Conservation (phyloP, 2,113 vertebrate genomes). For the Columba janthina region DNA sequence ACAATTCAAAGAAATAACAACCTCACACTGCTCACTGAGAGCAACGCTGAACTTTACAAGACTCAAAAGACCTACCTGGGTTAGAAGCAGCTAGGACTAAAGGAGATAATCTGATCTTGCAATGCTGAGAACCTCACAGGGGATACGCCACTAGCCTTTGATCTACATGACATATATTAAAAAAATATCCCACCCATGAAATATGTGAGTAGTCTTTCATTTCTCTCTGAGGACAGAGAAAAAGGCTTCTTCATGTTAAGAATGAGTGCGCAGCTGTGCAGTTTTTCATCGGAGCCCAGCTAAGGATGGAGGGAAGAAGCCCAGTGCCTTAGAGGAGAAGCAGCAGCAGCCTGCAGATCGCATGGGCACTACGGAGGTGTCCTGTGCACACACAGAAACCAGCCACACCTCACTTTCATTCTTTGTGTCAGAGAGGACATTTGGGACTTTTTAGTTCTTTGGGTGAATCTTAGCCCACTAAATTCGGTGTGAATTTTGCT, state of each 20-base stretch:
- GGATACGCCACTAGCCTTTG: not conserved
- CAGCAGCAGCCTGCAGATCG: not conserved
- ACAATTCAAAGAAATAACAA: not conserved
- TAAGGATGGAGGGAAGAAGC: not conserved
- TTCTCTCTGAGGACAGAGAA: not conserved
- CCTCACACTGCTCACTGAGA: not conserved
- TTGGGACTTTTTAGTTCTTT: not conserved
- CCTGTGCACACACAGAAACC: not conserved
- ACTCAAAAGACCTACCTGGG: not conserved
- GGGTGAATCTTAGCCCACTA: not conserved
- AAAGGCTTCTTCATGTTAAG: not conserved
- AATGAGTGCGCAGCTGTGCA: not conserved
- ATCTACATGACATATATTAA: not conserved
- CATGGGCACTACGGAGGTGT: fast-evolving
- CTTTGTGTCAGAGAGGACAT: not conserved
- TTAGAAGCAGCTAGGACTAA: not conserved
- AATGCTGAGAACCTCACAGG: fast-evolving
- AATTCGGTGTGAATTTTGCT: not conserved
- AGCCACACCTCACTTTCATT: not conserved
- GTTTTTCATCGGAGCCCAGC: not conserved
- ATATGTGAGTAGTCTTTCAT: not conserved
- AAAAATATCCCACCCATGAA: not conserved
- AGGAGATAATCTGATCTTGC: not conserved
- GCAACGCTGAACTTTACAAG: not conserved
- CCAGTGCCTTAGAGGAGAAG: not conserved